These are phyloP conservation scores for Chrysocyon brachyurus DNA, from an alignment of 2,797 vertebrate genomes.

Conservation along the genomic window DNA sequence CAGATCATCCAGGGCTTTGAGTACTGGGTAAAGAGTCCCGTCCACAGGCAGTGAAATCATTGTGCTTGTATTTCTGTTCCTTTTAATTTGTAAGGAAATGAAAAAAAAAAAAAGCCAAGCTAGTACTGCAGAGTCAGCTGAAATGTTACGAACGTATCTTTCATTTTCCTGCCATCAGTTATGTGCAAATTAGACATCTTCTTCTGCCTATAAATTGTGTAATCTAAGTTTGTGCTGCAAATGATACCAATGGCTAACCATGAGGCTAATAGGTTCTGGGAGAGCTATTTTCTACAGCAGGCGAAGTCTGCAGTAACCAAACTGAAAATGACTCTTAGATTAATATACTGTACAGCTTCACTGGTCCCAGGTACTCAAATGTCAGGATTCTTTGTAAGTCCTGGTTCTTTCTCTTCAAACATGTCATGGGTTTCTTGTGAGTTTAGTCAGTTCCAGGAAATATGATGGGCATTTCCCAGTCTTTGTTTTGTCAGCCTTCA, in stretches of 20 bases:
- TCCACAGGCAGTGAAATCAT: background rate
- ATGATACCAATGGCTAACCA: background rate
- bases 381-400: background rate
- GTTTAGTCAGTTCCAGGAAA: background rate
- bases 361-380: background rate
- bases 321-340: background rate
- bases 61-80: background rate
- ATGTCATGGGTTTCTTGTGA: background rate
- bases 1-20: background rate
- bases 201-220: slow-evolving; percentile 61
- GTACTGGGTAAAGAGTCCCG: background rate
- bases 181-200: slow-evolving; percentile 66
- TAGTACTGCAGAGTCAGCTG: slow-evolving; percentile 48
- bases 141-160: slow-evolving; percentile 54
- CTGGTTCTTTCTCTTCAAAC: slow-evolving; percentile 8
- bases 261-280: background rate
- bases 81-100: slow-evolving; percentile 22
- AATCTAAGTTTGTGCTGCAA: slow-evolving; percentile 57
- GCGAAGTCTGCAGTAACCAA: background rate
- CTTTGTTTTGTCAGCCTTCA: background rate
- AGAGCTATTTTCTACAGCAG: slow-evolving; percentile 14
- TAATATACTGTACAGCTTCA: background rate
- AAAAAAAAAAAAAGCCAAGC: background rate
- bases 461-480: background rate
- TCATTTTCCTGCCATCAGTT: slow-evolving; percentile 71